Evolutionary conservation across 1,140 invertebrate genomes (phyloP), one percentile per base, ranked within the genome.

Genomic region (Drusus annulatus): DNA sequence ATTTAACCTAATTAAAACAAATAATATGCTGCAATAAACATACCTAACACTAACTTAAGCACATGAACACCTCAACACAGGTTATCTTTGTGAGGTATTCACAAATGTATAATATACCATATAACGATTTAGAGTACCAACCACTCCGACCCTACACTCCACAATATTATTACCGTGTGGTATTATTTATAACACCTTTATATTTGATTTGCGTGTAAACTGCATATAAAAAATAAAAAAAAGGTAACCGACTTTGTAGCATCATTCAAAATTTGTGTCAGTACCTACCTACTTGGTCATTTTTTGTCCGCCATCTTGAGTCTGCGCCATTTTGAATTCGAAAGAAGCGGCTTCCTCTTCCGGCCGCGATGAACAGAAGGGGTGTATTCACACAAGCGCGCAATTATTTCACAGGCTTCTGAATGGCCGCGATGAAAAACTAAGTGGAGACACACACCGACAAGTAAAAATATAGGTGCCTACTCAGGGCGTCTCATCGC

Each of bases 341-440:
- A 69, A 45, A 51, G 31, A 56, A 54, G 50, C 52, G 51, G 19
- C 51, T 28, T 54, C 68, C 68, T 65, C n/a, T 71, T 71, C 19
- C 68, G 17, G 31, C 36, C 50, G 17, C n/a, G 45, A 45, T 50
- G 17, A 19, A 45, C 36, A n/a, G 23, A 56, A 74, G 69, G 69
- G 69, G 69, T 74, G 69, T 74, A 54, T 56, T 54, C 69, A 74
- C 19, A 25, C 69, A 51, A 28, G 50, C 62, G 69, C 50, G 21
- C 23, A 74, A 74, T 74, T 74, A 54, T 36, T 74, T 25, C 52
- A 54, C 4, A 54, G 51, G 69, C 69, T 52, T 74, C 50, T 74
- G 69, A 74, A 74, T 74, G 69, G 69, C 69, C 28, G 69, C 50
- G 51, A 45, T 50, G 36, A 74, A 74, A 74, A 56, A 74, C 19